These are phyloP conservation scores for Amblyjoppa proteus DNA, from an alignment of 2,888 invertebrate species.

Conservation along the genomic window DNA sequence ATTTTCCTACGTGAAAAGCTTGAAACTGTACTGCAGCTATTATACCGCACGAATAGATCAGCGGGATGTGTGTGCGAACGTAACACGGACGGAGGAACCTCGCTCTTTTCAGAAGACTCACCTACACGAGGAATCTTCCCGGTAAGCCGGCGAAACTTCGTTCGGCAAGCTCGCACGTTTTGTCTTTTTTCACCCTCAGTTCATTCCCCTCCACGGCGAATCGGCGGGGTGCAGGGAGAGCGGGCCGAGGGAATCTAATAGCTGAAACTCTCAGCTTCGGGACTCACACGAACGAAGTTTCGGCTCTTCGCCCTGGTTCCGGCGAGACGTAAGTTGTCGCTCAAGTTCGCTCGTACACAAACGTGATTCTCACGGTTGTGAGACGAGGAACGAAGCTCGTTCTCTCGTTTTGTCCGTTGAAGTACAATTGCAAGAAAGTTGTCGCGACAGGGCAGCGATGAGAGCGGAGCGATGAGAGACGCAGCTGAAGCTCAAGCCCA, in stretches of 20 bases:
- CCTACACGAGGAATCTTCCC: slow-evolving; percentile 2
- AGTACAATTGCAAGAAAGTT: background rate
- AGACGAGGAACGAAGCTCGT: background rate
- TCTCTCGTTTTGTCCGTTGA: background rate
- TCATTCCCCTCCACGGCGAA: slow-evolving; percentile 8
- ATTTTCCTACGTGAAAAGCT: slow-evolving; percentile 53
- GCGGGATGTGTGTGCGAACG: background rate
- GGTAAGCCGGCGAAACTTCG: slow-evolving; percentile 43
- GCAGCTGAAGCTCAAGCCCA: too few relatives aligned
- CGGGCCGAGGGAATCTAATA: slow-evolving; percentile 39
- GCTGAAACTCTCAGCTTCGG: slow-evolving; percentile 33
- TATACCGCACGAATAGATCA: slow-evolving; percentile 34
- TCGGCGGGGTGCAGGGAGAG: background rate
- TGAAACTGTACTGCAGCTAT: slow-evolving; percentile 49
- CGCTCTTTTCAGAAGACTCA: slow-evolving; percentile 28
- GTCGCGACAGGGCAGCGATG: background rate
- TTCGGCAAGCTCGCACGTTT: slow-evolving; percentile 25
- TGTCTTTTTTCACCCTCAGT: slow-evolving; percentile 18
- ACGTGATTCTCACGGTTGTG: background rate
- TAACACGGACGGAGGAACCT: background rate
- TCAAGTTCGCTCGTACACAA: slow-evolving; percentile 21
- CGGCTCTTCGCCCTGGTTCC: background rate
- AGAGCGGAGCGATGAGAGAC: background rate
- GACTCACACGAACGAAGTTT: slow-evolving; percentile 12
- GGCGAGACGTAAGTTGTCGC: slow-evolving; percentile 30